Evolutionary conservation across 2,888 invertebrate species (phyloP).

Genomic region (Oscheius myriophilus): DNA sequence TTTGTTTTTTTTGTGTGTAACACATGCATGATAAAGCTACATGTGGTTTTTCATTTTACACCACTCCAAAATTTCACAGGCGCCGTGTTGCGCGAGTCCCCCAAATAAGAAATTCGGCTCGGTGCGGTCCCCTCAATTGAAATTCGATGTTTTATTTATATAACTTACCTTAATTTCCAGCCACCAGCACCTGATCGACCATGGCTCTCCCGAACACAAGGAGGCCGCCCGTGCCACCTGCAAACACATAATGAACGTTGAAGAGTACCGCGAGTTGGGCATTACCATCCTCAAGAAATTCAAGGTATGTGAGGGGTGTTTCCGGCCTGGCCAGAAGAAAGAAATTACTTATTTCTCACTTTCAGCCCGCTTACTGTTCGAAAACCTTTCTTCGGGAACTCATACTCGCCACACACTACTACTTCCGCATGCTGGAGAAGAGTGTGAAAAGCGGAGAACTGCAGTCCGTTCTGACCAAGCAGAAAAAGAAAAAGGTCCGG

Average conservation of each 20-base stretch:
- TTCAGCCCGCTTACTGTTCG: conserved; percentile 82
- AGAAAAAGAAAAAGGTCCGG: conserved; percentile 37
- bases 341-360: conserved; percentile 15
- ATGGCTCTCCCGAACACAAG: conserved; percentile 35
- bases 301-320: conserved; percentile 41
- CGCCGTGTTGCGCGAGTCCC: too few species aligned
- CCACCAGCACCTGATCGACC: conserved; percentile 34
- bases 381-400: conserved; percentile 71
- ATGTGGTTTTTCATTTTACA: too few species aligned
- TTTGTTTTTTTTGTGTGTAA: too few species aligned
- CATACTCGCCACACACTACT: conserved; percentile 73
- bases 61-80: too few species aligned
- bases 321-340: neutral
- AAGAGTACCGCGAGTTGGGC: conserved; percentile 65
- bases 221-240: conserved; percentile 37
- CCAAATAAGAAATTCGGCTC: too few species aligned
- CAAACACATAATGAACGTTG: conserved; percentile 57
- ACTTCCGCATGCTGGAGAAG: conserved; percentile 73
- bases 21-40: too few species aligned
- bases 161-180: conserved; percentile 16
- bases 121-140: too few species aligned
- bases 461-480: conserved; percentile 37
- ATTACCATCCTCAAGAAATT: conserved; percentile 47
- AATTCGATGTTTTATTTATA: too few species aligned
- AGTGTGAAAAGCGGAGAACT: conserved; percentile 67